Evolutionary conservation across 2,888 invertebrate genomes (phyloP).

Genomic region (Dromius quadrimaculatus): DNA sequence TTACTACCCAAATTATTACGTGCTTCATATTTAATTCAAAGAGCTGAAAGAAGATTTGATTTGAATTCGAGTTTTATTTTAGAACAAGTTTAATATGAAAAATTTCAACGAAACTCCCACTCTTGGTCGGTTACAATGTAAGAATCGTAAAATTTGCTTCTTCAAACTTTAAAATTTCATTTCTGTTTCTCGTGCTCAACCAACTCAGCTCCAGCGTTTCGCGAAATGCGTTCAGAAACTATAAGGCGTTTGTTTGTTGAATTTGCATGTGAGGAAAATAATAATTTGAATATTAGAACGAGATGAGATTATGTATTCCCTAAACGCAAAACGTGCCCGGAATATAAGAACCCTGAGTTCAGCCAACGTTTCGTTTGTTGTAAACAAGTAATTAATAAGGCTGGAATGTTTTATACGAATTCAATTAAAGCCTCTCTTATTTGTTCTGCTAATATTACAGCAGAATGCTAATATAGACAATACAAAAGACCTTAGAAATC

Average conservation of each 20-base stretch:
- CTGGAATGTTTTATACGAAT: background rate
- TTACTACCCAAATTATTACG: no score
- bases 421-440: conserved; percentile 2
- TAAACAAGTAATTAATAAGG: conserved; percentile 12
- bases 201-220: background rate
- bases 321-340: conserved; percentile 23
- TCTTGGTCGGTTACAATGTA: background rate
- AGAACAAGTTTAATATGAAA: no score
- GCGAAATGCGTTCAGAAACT: background rate
- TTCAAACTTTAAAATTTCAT: conserved; percentile 6
- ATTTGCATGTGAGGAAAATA: conserved; percentile 35
- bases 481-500: no score
- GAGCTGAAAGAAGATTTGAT: no score
- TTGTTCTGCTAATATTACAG: no score
- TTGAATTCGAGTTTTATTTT: no score
- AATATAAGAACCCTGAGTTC: conserved; percentile 3
- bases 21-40: no score
- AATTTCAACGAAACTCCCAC: no score
- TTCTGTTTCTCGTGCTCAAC: conserved; percentile 13
- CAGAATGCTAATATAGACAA: no score
- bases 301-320: conserved; percentile 36
- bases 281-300: conserved; percentile 37
- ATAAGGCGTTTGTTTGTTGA: conserved; percentile 9
- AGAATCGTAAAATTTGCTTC: conserved; percentile 7
- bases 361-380: conserved; percentile 16